phyloP scores from a whole-genome alignment of 2,888 invertebrate genomes.

The Keiferia lycopersicella region DNA sequence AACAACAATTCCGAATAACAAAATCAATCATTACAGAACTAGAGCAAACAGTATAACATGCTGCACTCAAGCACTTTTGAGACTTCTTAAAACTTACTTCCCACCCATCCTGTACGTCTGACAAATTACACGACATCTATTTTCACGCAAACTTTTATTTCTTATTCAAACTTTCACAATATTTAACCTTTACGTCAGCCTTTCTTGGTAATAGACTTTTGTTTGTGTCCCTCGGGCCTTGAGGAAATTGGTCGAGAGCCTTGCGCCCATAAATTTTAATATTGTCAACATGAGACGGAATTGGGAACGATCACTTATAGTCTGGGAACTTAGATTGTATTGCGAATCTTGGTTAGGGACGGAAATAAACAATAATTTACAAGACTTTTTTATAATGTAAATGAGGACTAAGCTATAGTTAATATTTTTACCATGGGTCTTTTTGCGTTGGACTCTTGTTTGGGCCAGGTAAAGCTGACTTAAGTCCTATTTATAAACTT shows the following conservation, averaged over 20 bases:
- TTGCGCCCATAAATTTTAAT: conserved; percentile 28
- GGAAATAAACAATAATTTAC: background rate
- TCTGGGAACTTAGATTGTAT: background rate
- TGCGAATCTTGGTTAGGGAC: background rate
- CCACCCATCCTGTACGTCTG: conserved; percentile 36
- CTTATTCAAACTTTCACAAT: conserved; percentile 59
- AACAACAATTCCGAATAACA: background rate
- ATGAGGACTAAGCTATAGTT: no score
- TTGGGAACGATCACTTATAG: conserved; percentile 9
- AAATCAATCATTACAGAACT: background rate
- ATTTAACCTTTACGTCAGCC: conserved; percentile 59
- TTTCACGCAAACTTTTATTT: conserved; percentile 41
- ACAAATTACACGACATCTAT: conserved; percentile 51
- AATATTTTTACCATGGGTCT: no score
- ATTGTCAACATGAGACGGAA: conserved; percentile 21
- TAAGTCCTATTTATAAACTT: no score
- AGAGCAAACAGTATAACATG: background rate
- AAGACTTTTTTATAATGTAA: no score
- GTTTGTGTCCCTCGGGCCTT: conserved; percentile 44
- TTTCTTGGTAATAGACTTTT: conserved; percentile 49
- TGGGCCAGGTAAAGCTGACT: no score
- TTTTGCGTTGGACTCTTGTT: no score
- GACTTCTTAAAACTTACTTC: conserved; percentile 1
- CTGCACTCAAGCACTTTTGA: conserved; percentile 1
- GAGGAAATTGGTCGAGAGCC: conserved; percentile 39